Evolutionary conservation across 2,888 invertebrate genomes (phyloP).

Genomic region (Chrysina gloriosa): DNA sequence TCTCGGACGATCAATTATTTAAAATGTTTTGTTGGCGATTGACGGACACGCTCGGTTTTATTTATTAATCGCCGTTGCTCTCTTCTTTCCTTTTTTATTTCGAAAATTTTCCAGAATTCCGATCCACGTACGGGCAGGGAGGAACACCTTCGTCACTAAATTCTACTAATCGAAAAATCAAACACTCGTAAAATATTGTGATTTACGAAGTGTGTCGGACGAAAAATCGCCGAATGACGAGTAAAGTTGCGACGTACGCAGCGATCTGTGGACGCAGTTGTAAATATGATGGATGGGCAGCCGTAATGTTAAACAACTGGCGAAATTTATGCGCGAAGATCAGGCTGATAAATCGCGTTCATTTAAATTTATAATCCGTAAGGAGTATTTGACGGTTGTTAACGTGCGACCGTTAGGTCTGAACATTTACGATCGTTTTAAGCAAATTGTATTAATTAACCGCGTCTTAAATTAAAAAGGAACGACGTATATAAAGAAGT

Average conservation of each 20-base stretch:
- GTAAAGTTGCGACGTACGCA: constrained; percentile 2
- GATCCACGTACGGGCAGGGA: background rate
- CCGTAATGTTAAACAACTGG: constrained; percentile 21
- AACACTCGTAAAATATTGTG: constrained; percentile 39
- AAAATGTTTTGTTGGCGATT: constrained; percentile 42
- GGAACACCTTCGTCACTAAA: background rate
- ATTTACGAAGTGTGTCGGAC: constrained; percentile 29
- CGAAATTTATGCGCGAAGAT: constrained; percentile 17
- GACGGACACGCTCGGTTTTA: constrained; percentile 20
- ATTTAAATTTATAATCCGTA: constrained; percentile 24
- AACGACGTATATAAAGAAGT: too few species aligned
- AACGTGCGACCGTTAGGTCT: too few species aligned
- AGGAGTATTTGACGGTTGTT: background rate
- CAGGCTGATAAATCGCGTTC: background rate
- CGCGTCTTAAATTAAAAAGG: too few species aligned
- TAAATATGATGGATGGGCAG: constrained; percentile 31
- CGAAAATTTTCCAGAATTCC: background rate
- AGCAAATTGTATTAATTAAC: too few species aligned
- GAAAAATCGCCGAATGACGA: constrained; percentile 2
- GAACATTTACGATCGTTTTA: too few species aligned
- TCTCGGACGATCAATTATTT: constrained; percentile 48
- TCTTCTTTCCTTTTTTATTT: background rate
- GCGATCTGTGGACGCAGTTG: background rate
- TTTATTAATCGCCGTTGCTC: constrained; percentile 15
- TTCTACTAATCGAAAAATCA: constrained; percentile 37